phyloP scores from a whole-genome alignment of 1,140 invertebrate species.

The Battus philenor region DNA sequence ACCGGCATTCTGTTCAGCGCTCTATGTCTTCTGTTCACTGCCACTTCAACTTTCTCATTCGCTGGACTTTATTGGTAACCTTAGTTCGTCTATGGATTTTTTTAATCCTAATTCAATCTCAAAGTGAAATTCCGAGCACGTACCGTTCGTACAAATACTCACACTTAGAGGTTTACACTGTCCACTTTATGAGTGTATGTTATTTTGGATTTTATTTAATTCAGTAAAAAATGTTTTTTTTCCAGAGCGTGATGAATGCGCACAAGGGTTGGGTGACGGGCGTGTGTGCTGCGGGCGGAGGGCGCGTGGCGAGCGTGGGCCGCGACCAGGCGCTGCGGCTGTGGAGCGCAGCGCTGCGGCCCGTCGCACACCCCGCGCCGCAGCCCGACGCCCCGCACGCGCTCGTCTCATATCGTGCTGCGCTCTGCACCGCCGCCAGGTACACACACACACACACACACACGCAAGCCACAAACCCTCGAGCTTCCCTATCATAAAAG shows the following conservation, averaged over 20 bases:
- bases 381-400: constrained; percentile 42
- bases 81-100: too few relatives aligned
- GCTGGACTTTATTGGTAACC: too few relatives aligned
- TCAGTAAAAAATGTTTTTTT: too few relatives aligned
- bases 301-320: constrained; percentile 85
- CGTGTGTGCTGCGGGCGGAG: constrained; percentile 77
- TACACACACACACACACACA: constrained; percentile 18
- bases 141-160: too few relatives aligned
- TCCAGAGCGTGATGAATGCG: constrained; percentile 88
- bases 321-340: constrained; percentile 81
- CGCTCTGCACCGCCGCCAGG: constrained; percentile 33
- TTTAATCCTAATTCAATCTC: too few relatives aligned
- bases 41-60: too few relatives aligned
- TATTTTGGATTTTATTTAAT: too few relatives aligned
- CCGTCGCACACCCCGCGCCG: constrained; percentile 42
- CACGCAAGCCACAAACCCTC: neutral
- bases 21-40: too few relatives aligned
- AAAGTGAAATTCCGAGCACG: too few relatives aligned
- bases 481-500: neutral
- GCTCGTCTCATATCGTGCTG: constrained; percentile 27
- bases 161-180: too few relatives aligned
- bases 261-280: constrained; percentile 94
- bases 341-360: constrained; percentile 74
- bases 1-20: too few relatives aligned
- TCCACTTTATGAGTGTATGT: too few relatives aligned